phyloP scores from a whole-genome alignment of 2,113 vertebrate species.

The Chinchilla lanigera region DNA sequence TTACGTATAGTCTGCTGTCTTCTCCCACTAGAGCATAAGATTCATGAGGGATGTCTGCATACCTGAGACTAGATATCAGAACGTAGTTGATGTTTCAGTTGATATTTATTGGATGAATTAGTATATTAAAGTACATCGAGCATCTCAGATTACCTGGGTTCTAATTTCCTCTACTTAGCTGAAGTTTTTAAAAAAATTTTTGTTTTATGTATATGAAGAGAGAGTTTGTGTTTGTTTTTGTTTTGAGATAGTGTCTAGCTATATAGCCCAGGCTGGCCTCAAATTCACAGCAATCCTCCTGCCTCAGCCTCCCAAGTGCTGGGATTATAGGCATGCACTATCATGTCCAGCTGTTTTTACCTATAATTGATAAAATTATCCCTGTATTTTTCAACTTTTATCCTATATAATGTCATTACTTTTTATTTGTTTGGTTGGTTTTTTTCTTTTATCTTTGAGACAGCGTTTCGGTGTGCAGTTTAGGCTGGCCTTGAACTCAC shows the following conservation, averaged over 20 bases:
- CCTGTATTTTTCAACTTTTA: conserved; percentile 32
- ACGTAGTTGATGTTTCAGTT: neutral
- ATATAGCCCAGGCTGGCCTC: neutral
- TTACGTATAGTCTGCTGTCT: conserved; percentile 32
- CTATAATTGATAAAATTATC: neutral
- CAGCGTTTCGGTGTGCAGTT: no score
- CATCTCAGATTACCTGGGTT: neutral
- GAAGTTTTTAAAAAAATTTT: neutral
- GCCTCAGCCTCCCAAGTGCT: neutral
- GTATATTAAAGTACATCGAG: neutral
- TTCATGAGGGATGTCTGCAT: neutral
- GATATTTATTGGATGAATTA: neutral
- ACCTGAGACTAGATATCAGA: neutral
- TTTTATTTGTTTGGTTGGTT: neutral
- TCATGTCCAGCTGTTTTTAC: neutral
- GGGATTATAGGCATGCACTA: neutral
- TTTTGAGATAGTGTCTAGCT: neutral
- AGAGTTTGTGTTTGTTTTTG: no score
- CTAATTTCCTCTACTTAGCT: conserved; percentile 43
- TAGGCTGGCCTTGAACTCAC: no score
- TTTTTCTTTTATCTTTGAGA: no score
- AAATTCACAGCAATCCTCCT: neutral
- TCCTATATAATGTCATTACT: neutral
- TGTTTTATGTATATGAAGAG: neutral
- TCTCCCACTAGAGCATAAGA: neutral